Percentiles rank a stretch among this genome's conserved stretches.
Conservation (phyloP, 2,797 vertebrate genomes). For the Falco rusticolus region DNA sequence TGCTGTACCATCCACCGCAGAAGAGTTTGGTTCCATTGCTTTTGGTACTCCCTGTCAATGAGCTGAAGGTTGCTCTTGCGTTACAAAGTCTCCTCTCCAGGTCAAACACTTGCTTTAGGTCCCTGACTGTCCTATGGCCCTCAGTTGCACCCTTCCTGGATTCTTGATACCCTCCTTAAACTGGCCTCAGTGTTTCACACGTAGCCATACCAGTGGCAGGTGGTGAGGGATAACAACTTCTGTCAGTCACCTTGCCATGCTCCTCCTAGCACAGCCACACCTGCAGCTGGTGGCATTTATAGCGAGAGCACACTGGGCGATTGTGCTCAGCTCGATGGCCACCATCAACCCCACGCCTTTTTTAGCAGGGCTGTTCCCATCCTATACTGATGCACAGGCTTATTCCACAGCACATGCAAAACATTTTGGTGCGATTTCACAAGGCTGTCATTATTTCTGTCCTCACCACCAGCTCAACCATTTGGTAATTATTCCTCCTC, state of each 20-base stretch:
- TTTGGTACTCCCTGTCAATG: not conserved
- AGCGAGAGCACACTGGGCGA: not conserved
- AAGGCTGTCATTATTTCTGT: too few species aligned
- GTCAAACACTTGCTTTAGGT: not conserved
- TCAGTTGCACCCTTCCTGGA: not conserved
- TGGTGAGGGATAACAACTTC: not conserved
- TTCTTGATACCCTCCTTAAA: not conserved
- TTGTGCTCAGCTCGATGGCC: not conserved
- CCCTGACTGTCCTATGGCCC: not conserved
- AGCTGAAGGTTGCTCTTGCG: not conserved
- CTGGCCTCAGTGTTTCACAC: not conserved
- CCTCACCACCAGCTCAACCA: not conserved
- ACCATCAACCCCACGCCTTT: not conserved
- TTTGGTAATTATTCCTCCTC: not conserved
- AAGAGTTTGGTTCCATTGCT: not conserved
- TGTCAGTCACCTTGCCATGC: too few species aligned
- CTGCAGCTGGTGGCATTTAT: not conserved
- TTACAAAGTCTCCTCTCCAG: not conserved
- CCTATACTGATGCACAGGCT: accelerated
- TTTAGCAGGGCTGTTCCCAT: not conserved
- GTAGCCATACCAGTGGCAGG: too few species aligned
- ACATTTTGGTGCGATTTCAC: not conserved
- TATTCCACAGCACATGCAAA: not conserved
- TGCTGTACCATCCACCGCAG: not conserved
- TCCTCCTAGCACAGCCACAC: not conserved